Base-by-base conservation (phyloP, 2,113 vertebrate species). In the Lagopus muta region DNA sequence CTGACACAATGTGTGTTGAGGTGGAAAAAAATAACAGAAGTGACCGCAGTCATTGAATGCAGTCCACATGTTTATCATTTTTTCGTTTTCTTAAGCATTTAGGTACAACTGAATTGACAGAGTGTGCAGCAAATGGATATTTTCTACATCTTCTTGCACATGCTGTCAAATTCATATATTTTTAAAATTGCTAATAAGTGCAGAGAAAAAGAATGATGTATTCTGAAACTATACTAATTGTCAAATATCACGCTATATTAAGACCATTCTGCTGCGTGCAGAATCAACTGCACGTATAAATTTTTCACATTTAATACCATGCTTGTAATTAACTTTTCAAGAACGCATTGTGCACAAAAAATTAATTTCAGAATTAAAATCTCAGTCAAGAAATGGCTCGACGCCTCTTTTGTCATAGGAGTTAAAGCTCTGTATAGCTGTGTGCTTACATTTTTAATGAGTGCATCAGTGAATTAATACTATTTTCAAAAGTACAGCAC, bases 1-100 rank as follows among this genome's bases (percentile, higher is more conserved):
- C 60, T 93, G 67, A 66, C 64, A 8, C 55, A 30, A 28, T 74
- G 84, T 67, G 80, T 88, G 82, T 76, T 95, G 85, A 89, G 52
- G 55, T 93, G 85, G 71, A 77, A 95, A 80, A 70, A 87, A 86
- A 55, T 34, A 75, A 24, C 81, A 82, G 48, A 73, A 92, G 72
- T 94, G 75, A 94, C 92, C 69, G 77, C 54, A 52, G 60, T 83
- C 64, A 60, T 21, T 67, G 85, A 20, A 17, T 43, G 22, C 55
- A 91, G 47, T 55, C 87, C 71, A 40, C 8, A n/a, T 27, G 19
- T 61, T 85, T 92, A 77, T 50, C 38, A 15, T 92, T 92, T 92
- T 93, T 60, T 84, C 62, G 55, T 95, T 93, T 94, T 92, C 82
- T 64, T 92, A 83, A 88, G 38, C 64, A 60, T 82, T 93, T 92